Conservation (phyloP, 2,113 vertebrate genomes). For the Prietella phreatophila region DNA sequence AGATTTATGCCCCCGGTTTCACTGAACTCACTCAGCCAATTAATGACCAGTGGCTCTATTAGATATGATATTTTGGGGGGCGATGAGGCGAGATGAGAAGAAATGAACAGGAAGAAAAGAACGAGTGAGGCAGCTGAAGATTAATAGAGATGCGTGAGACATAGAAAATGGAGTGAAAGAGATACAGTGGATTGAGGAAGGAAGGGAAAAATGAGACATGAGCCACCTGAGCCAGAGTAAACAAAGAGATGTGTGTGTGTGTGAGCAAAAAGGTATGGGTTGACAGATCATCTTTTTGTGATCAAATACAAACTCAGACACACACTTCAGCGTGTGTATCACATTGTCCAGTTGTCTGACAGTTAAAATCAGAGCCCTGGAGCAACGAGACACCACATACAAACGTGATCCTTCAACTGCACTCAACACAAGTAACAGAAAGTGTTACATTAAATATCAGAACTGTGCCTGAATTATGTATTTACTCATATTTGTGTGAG, state of each 20-base stretch:
- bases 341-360: neutral
- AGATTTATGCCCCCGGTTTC: conserved; percentile 75
- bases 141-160: neutral
- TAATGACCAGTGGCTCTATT: conserved; percentile 73
- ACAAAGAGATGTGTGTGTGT: neutral
- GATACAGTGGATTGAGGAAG: conserved; percentile 57
- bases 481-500: neutral
- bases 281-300: neutral
- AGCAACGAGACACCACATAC: neutral
- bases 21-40: conserved; percentile 72
- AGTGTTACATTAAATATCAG: neutral
- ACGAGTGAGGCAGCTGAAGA: neutral
- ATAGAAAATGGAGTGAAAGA: conserved; percentile 54
- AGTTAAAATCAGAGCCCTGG: neutral
- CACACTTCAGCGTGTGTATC: neutral
- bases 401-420: neutral
- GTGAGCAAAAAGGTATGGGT: neutral
- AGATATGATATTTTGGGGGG: conserved; percentile 57
- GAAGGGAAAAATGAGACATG: neutral
- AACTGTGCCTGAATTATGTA: neutral
- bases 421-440: neutral
- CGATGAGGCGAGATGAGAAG: conserved; percentile 27
- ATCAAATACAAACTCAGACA: neutral
- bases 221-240: neutral
- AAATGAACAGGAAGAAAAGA: conserved; percentile 20